phyloP scores from a whole-genome alignment of 2,888 invertebrate genomes.

The Dasysyrphus tricinctus region DNA sequence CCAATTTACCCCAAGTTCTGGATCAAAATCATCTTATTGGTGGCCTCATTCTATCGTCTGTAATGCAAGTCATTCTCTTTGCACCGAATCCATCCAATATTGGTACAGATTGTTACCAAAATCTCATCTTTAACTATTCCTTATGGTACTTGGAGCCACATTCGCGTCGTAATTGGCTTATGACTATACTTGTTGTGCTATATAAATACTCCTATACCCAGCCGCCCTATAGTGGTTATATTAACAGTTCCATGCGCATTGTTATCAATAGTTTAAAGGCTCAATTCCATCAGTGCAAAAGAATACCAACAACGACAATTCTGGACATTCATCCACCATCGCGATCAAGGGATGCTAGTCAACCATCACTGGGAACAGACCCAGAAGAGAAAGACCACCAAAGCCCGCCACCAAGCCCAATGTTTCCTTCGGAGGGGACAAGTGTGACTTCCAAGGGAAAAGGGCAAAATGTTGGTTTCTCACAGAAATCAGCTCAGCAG shows the following conservation, averaged over 20 bases:
- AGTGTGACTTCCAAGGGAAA: constrained; percentile 83
- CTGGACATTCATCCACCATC: constrained; percentile 88
- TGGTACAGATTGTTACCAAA: constrained; percentile 86
- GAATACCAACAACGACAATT: constrained; percentile 91
- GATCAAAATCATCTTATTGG: constrained; percentile 99
- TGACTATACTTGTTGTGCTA: constrained; percentile 94
- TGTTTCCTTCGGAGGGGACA: constrained; percentile 86
- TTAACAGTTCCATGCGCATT: constrained; percentile 92
- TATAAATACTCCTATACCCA: constrained; percentile 95
- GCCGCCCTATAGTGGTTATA: constrained; percentile 88
- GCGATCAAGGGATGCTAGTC: constrained; percentile 87
- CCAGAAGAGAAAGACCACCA: constrained; percentile 85
- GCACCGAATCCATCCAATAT: constrained; percentile 90
- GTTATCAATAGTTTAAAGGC: constrained; percentile 96
- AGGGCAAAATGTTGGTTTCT: constrained; percentile 85
- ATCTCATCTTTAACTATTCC: constrained; percentile 87
- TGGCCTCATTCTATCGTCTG: constrained; percentile 92
- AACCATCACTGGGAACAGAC: constrained; percentile 89
- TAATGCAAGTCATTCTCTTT: constrained; percentile 91
- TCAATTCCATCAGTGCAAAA: constrained; percentile 95
- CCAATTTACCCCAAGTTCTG: constrained; percentile 95
- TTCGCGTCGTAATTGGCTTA: constrained; percentile 95
- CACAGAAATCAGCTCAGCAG: constrained; percentile 87
- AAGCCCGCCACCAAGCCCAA: constrained; percentile 87
- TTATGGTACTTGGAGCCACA: constrained; percentile 95